Evolutionary conservation across 92 coral and sea anemone genomes (phyloP), one percentile per base, ranked within the genome.

Genomic region (Plumapathes pennacea): DNA sequence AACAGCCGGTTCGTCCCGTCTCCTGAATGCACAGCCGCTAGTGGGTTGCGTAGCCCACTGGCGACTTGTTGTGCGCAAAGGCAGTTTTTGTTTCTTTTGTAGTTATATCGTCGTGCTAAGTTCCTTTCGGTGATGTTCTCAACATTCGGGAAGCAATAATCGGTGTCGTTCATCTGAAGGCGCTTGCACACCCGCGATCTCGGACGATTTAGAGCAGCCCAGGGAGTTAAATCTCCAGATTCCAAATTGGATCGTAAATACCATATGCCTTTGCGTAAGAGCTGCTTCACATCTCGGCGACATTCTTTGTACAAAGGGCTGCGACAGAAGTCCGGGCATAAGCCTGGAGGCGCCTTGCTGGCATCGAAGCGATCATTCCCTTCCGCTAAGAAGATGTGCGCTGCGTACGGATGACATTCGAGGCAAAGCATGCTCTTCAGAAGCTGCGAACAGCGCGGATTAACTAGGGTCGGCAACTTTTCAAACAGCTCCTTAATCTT

Each of bases 331-430:
- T 50, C 51, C 3, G 37, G 24, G 33, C 85, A 74, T 13, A 90
- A 53, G 25, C 97, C 94, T 18, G 97, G 97, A n/a, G 95, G 58
- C 10, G 97, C 97, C 8, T 75, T 31, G 33, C 67, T 47, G 8
- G 59, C 10, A 19, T 86, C 81, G 49, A 87, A 87, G 9, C 74
- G 42, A 0, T 44, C 66, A 61, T 90, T 90, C 6, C 90, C 83
- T 61, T 90, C 97, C 2, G 97, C 94, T 46, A 67, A 81, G 29
- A 78, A 88, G 14, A 90, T 75, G 45, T 90, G 97, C 26, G 97
- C 97, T 7, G 97, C 90, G 60, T 89, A 90, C 5, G 85, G 80
- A 52, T 91, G 89, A 40, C 97, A 91, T 44, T 76, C 79, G 8
- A 91, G 84, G 39, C 97, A 91, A 23, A 91, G 59, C 27, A 88